A percentile compares a stretch with the other conserved stretches of the same genome.
Evolutionary conservation across 2,797 vertebrate genomes (phyloP).

Genomic region (Leptatherina wallacei): DNA sequence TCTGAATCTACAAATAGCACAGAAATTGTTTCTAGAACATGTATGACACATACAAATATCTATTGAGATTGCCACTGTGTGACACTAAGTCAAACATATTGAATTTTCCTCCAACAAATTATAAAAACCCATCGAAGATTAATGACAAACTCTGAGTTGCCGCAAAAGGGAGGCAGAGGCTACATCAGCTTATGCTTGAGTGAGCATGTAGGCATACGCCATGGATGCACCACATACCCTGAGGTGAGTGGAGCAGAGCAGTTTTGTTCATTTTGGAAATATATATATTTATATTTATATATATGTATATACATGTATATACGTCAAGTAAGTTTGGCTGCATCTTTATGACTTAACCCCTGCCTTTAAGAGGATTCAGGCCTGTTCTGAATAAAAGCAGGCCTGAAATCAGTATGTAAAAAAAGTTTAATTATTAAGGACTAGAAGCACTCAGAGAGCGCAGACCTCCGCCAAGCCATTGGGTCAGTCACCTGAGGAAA

Average conservation of each 20-base stretch:
- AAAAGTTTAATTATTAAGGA: conserved; percentile 37
- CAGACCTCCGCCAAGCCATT: too few species aligned
- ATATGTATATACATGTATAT: background rate
- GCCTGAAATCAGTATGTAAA: conserved; percentile 43
- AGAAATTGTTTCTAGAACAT: conserved; percentile 17
- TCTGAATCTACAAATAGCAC: conserved; percentile 20
- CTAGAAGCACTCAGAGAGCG: too few species aligned
- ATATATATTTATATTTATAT: background rate
- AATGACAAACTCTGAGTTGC: conserved; percentile 72
- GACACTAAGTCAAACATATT: conserved; percentile 30
- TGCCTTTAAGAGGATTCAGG: too few species aligned
- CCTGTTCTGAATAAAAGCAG: conserved; percentile 48
- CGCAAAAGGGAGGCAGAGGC: conserved; percentile 68
- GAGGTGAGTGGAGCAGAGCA: conserved; percentile 73
- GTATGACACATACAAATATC: conserved; percentile 26
- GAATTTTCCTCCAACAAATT: conserved; percentile 56
- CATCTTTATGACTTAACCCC: too few species aligned
- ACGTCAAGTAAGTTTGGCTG: too few species aligned
- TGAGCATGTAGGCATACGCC: conserved; percentile 84
- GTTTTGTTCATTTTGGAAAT: background rate
- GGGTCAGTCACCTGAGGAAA: too few species aligned
- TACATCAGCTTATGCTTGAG: conserved; percentile 78
- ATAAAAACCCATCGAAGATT: conserved; percentile 69
- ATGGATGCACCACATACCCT: conserved; percentile 77
- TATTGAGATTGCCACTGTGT: conserved; percentile 20